Base-by-base conservation (phyloP, 53 echinoderm and acorn worm species). In the Patiria pectinifera region DNA sequence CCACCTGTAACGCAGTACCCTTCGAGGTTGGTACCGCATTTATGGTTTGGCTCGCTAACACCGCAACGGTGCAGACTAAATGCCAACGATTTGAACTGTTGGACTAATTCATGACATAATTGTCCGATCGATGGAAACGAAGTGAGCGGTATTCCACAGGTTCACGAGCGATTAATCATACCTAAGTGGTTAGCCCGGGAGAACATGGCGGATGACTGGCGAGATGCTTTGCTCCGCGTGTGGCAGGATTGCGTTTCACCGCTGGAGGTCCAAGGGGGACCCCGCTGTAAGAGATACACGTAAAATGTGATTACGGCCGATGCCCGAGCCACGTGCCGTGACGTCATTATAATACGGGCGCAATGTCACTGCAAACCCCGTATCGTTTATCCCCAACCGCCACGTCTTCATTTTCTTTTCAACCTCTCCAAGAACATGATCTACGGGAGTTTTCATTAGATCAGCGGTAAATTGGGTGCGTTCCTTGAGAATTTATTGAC, bases 91-190 rank as follows among this genome's bases (percentile, higher is more conserved):
- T 86, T 53, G 66, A 88, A 45, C 7, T 19, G 76, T 78, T 59
- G n/a, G 35, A 88, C 18, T 43, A 77, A 76, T 74, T 88, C 59
- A 19, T 78, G 88, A 62, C 88, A 78, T 62, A 78, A 77, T 61
- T 88, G 88, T 60, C 78, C 7, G 78, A 78, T 88, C 88, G 88
- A 88, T 78, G 25, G 59, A 46, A 48, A 18, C 45, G 22, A 59
- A 45, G 69, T 47, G 71, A 11, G 49, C 18, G 48, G 75, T 45
- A 60, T 78, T 22, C 61, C 49, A 78, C 60, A 88, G 62, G 78
- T 78, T 88, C 62, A 62, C 78, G 45, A 53, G 88, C 78, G 78
- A 62, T 88, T 88, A 86, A 86, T 84, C 62, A 62, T 43, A 66
- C 11, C 66, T 66, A 86, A 72, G 86, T 72, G 72, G 22, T 48